phyloP scores from a whole-genome alignment of 2,113 vertebrate genomes.

The Rhynchopsitta pachyrhyncha region DNA sequence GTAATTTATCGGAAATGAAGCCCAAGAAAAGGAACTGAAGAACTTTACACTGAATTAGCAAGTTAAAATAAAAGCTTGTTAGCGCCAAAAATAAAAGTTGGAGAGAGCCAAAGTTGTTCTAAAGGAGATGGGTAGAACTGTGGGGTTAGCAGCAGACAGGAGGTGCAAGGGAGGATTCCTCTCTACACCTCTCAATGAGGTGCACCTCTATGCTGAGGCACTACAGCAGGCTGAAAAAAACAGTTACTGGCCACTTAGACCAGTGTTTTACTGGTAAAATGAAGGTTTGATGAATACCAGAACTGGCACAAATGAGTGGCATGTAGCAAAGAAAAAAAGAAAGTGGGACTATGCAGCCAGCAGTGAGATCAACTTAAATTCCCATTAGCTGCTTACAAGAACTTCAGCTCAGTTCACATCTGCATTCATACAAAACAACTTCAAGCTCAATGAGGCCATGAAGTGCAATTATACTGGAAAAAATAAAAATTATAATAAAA shows the following conservation, averaged over 20 bases:
- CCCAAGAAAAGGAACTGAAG: neutral
- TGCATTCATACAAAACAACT: neutral
- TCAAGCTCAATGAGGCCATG: neutral
- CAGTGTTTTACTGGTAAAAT: neutral
- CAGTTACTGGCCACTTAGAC: neutral
- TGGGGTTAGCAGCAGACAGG: neutral
- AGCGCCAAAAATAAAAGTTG: neutral
- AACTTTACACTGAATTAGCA: neutral
- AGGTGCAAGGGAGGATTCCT: neutral
- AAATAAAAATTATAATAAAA: constrained; percentile 29
- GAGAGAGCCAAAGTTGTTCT: neutral
- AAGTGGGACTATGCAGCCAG: neutral
- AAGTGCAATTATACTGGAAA: neutral
- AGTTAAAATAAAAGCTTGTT: neutral
- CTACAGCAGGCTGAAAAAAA: neutral
- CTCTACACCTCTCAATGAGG: neutral
- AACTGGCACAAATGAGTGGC: neutral
- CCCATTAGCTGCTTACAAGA: neutral
- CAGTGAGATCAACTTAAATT: neutral
- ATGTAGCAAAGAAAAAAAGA: neutral
- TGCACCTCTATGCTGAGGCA: neutral
- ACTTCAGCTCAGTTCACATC: neutral
- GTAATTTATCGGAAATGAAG: neutral
- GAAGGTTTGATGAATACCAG: neutral
- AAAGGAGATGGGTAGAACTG: neutral